Evolutionary conservation across 2,888 invertebrate species (phyloP), one percentile per base, ranked within the genome.

Genomic region (Acrobasis suavella): DNA sequence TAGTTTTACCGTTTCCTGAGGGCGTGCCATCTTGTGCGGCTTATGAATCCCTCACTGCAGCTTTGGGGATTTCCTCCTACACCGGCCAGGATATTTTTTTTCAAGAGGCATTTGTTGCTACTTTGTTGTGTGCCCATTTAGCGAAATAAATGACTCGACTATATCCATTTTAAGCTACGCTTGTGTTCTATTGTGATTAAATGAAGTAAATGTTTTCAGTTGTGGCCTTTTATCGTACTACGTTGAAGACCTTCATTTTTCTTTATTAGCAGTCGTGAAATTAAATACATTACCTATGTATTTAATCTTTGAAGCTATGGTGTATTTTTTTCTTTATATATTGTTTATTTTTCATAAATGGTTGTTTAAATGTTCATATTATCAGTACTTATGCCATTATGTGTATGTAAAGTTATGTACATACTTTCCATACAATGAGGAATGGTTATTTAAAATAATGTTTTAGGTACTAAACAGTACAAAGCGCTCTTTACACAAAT

Each of bases 61-160:
- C 78, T 80, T 77, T 75, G 73, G 67, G 73, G 78, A 77, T 79
- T 77, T 76, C 75, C 72, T 67, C 65, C 60, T 75, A 72, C 72
- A 74, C 69, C 46, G 15, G 16, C n/a, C 37, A 38, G 55, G 55
- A 59, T 62, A 66, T 62, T 70, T 63, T 65, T n/a, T 66, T 62
- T 61, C 62, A 64, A 66, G 60, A 62, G 61, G 38, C 50, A 58
- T 61, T 58, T 50, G 56, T 65, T 50, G 46, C 49, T 46, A 52
- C 42, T 51, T 63, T 59, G 52, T 63, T 54, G 42, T 54, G 39
- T 49, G 54, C 59, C 51, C 51, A 62, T 58, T 62, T 58, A 42
- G 50, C 39, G 50, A 62, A 49, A 61, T 61, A 61, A 55, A 61
- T 61, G 61, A 61, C 46, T 12, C 15, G 55, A 49, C 42, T 49